Base-by-base conservation (phyloP, 2,888 invertebrate species). In the Meta bourneti region DNA sequence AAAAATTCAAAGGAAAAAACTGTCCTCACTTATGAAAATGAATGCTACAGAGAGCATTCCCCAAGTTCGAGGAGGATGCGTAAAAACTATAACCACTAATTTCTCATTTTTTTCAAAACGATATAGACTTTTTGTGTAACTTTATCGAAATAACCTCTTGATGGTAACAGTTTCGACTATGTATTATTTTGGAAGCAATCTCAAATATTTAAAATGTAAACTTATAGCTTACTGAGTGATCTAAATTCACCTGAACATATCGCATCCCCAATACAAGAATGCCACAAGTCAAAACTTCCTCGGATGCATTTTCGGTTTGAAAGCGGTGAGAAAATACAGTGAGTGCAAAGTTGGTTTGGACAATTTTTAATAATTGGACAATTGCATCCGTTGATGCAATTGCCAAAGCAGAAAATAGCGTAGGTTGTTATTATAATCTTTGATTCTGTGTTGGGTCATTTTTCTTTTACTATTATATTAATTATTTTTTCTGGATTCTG, bases 1-100 rank as follows among this genome's bases (percentile, higher is more conserved):
- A 75, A 34, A 9, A 54, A 77, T 13, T 52, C 48, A 70, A 34
- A 34, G 34, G 34, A 16, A 4, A 9, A 7, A 7, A 69, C 8
- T 19, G 61, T 72, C 9, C 71, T 91, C 2, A 74, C 83, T 5
- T 91, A 91, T 61, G 88, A 88, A 84, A 91, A 91, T 61, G 75
- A 81, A 72, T 88, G 51, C 16, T 91, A 77, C 61, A 77, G 78
- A 61, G 91, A 91, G 52, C 6, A 74, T 51, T 91, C 91, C 48
- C 91, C 91, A 0, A 54, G 78, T 52, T 49, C 79, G 4, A 49
- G 54, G n/a, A 89, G 83, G 83, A 51, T 48, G 34, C 34, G 48
- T 19, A 19, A 16, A 75, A 34, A 9, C 49, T 34, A 61, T 9
- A 72, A 72, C 16, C 16, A 9, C 9, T 74, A 11, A 74, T 19